Conservation (phyloP, 2,797 vertebrate genomes). For the Bradypus variegatus region DNA sequence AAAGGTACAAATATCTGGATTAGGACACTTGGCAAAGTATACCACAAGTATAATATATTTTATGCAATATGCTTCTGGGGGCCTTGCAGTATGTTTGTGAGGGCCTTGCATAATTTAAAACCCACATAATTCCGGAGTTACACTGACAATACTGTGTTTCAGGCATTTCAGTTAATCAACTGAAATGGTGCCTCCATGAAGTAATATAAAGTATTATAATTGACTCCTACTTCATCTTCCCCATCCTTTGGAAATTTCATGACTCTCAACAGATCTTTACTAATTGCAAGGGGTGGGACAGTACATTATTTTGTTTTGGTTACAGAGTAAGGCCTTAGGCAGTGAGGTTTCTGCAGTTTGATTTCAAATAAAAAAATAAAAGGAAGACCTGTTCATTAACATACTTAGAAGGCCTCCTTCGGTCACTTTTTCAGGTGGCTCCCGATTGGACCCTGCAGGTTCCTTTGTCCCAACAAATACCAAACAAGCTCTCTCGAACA, state of each 20-base stretch:
- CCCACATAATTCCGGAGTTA: not conserved
- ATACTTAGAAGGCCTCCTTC: not conserved
- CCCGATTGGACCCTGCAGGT: conserved; percentile 69
- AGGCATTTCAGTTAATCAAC: not conserved
- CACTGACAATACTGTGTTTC: not conserved
- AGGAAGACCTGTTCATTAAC: not conserved
- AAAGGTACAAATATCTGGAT: not conserved
- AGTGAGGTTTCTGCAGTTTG: not conserved
- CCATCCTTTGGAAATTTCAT: not conserved
- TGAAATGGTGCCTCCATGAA: not conserved
- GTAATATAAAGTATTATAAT: not conserved
- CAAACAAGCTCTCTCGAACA: conserved; percentile 75
- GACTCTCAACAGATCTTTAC: not conserved
- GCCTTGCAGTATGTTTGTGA: not conserved
- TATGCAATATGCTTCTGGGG: not conserved
- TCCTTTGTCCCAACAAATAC: conserved; percentile 73
- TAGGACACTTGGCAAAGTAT: not conserved
- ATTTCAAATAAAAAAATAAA: not conserved
- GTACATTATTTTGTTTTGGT: not conserved
- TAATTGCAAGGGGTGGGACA: no score
- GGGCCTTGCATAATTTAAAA: not conserved
- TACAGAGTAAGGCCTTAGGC: not conserved
- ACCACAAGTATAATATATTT: not conserved
- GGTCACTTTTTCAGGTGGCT: conserved; percentile 65
- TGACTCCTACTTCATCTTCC: not conserved